phyloP scores from a whole-genome alignment of 2,797 vertebrate genomes.

The Denticeps clupeoides region DNA sequence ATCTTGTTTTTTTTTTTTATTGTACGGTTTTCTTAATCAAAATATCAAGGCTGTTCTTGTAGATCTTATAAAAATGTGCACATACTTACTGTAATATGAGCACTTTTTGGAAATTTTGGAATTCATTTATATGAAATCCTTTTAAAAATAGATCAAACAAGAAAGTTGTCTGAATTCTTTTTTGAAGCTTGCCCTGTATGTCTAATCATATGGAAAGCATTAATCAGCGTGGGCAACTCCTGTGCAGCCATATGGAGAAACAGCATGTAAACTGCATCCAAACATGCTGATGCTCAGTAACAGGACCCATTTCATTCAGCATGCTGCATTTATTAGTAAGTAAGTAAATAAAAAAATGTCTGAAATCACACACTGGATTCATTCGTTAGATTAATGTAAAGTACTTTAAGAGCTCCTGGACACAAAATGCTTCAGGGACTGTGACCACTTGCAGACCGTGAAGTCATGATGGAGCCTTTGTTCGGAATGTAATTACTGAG shows the following conservation, averaged over 20 bases:
- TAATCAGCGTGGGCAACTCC: slow-evolving; percentile 88
- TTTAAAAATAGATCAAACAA: too few species aligned
- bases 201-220: slow-evolving; percentile 49
- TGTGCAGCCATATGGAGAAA: slow-evolving; percentile 89
- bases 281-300: slow-evolving; percentile 92
- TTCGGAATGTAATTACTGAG: too few species aligned
- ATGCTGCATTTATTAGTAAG: slow-evolving; percentile 75
- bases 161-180: background rate
- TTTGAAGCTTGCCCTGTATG: slow-evolving; percentile 34
- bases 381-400: too few species aligned
- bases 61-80: slow-evolving; percentile 1
- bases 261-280: slow-evolving; percentile 80
- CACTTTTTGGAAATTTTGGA: background rate
- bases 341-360: too few species aligned
- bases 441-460: too few species aligned
- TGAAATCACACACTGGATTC: slow-evolving; percentile 49
- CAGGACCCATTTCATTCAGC: slow-evolving; percentile 89
- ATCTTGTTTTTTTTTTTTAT: too few species aligned
- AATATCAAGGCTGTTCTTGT: slow-evolving; percentile 2
- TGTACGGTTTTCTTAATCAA: slow-evolving; percentile 2
- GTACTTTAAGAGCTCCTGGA: too few species aligned
- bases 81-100: background rate
- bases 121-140: too few species aligned
- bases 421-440: too few species aligned
- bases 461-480: too few species aligned